Evolutionary conservation across 2,888 invertebrate genomes (phyloP), one percentile per base, ranked within the genome.

Genomic region (Agriopis aurantiaria): DNA sequence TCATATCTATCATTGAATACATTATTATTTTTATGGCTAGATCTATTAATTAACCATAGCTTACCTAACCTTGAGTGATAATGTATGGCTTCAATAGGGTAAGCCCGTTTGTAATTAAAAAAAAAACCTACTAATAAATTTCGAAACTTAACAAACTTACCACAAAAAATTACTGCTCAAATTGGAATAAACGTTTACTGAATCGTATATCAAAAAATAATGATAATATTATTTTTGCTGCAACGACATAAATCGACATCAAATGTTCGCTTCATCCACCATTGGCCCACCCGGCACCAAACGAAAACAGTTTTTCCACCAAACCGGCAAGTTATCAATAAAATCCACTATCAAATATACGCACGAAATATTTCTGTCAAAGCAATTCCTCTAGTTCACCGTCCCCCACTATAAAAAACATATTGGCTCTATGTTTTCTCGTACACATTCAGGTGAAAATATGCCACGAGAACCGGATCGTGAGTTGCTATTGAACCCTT

Each of bases 401-500:
- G 76, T 82, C 78, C 80, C 70, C 71, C 73, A 69, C 75, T 73
- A 83, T 84, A 85, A 85, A 87, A 86, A 81, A 84, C 84, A 82
- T 86, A 86, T 87, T 82, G 83, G 76, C 69, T 75, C 80, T 78
- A 79, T 85, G 83, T 84, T 85, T 79, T 74, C 77, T 80, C 80
- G 77, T 79, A 79, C 79, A 79, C 77, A 69, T 82, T 82, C 79
- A 83, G 82, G 84, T 84, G 80, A 88, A 88, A 87, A 87, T 86
- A 85, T 84, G 78, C 80, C 80, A 69, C 66, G 78, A 80, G 81
- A 79, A 83, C 79, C 75, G 78, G 77, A 82, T 83, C 77, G 78
- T 77, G 77, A 75, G 76, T 75, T 75, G 78, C 85, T 83, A 86
- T 88, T 86, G 88, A 86, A 86, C 86, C 89, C 86, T 85, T 86